phyloP scores from a whole-genome alignment of 2,888 invertebrate species.

The Caenorhabditis doughertyi region DNA sequence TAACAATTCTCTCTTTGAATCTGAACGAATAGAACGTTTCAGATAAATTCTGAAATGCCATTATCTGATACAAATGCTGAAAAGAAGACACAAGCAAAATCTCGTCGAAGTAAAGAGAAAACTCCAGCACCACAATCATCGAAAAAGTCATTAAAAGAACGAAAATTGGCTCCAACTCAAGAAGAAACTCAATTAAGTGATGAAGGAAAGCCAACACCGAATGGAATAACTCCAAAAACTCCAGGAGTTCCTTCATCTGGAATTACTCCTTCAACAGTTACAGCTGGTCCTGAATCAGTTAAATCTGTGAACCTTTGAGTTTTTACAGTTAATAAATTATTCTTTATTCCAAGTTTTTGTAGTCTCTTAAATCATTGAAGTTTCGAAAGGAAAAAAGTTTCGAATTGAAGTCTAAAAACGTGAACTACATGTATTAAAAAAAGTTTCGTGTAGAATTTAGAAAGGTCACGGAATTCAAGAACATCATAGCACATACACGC shows the following conservation, averaged over 20 bases:
- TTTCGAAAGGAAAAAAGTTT: too few species aligned
- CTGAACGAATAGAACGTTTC: neutral
- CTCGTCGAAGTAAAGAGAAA: conserved; percentile 13
- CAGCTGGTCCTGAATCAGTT: conserved; percentile 8
- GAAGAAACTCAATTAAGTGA: conserved; percentile 18
- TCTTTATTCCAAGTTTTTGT: too few species aligned
- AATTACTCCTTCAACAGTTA: neutral
- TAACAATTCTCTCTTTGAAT: neutral
- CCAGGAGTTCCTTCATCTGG: neutral
- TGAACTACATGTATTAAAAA: too few species aligned
- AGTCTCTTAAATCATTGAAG: too few species aligned
- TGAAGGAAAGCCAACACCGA: neutral
- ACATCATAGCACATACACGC: too few species aligned
- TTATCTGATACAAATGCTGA: conserved; percentile 16
- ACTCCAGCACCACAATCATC: conserved; percentile 8
- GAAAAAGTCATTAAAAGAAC: conserved; percentile 21
- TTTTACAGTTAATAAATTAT: neutral
- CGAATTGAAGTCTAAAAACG: too few species aligned
- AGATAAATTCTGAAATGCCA: conserved; percentile 50
- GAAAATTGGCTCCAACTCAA: conserved; percentile 25
- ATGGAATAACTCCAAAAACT: conserved; percentile 14
- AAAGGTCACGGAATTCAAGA: too few species aligned
- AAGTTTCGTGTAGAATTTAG: too few species aligned
- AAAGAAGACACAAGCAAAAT: neutral
- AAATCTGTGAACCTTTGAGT: conserved; percentile 4